Conservation (phyloP, 2,797 vertebrate genomes). For the Notolepis coatsorum region DNA sequence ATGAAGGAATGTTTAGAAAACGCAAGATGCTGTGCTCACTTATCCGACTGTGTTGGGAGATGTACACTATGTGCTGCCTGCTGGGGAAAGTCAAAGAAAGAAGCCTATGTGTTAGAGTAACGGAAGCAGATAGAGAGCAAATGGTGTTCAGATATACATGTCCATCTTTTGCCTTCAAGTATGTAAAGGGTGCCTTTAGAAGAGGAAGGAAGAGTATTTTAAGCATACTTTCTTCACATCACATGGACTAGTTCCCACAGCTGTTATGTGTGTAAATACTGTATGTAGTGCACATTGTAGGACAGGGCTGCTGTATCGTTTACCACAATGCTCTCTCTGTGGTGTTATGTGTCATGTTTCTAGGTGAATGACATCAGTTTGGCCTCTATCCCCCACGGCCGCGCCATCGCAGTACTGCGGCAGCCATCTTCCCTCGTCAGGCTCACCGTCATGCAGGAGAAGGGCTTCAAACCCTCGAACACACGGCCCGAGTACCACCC, state of each 20-base stretch:
- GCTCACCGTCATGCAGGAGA: constrained; percentile 92
- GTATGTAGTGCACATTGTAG: not conserved
- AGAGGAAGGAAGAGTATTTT: not conserved
- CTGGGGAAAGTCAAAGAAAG: not conserved
- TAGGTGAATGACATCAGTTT: constrained; percentile 91
- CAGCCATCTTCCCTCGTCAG: constrained; percentile 82
- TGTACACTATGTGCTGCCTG: not conserved
- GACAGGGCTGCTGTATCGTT: not conserved
- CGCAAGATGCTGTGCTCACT: not conserved
- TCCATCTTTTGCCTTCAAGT: not conserved
- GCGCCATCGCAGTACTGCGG: constrained; percentile 85
- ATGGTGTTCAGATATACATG: not conserved
- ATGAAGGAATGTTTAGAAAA: not conserved
- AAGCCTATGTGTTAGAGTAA: not conserved
- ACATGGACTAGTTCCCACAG: not conserved
- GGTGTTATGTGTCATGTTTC: constrained; percentile 32
- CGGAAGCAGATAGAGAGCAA: not conserved
- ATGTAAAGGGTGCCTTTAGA: too few relatives aligned
- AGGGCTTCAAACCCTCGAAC: constrained; percentile 86
- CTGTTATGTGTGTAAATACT: not conserved
- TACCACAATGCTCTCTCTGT: not conserved
- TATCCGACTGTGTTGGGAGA: not conserved
- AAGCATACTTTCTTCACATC: not conserved
- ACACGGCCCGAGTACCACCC: constrained; percentile 73
- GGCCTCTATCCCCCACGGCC: constrained; percentile 86